Evolutionary conservation across 2,888 invertebrate species (phyloP), one percentile per base, ranked within the genome.

Genomic region (Tipula unca): DNA sequence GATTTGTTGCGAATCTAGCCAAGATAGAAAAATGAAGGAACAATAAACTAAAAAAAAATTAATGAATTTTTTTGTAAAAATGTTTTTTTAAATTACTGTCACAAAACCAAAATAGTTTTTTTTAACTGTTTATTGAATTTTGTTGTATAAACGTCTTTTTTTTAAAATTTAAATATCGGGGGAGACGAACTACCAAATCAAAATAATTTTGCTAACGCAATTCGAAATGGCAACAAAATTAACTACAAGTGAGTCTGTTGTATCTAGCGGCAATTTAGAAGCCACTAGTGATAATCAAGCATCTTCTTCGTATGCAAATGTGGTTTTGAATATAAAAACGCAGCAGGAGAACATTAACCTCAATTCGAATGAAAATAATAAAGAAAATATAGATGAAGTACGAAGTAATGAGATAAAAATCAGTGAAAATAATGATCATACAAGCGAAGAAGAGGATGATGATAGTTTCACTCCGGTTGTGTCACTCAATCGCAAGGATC

Each of bases 221-320:
- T 13, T 25, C 69, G 35, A 84, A 84, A 85, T 85, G 85, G 85
- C 85, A 85, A 85, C 85, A 17, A 85, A 85, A 39, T 13, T 85
- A 39, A 3, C 85, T 4, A n/a, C 25, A 13, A 42, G 6, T 6
- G 39, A 36, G 17, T 25, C 84, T 2, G 17, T 36, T 32, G 25
- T 36, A 20, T 20, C 84, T 10, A 8, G 54, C n/a, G 69, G 69
- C 2, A 20, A 69, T 69, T 2, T 69, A 3, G 69, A 69, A 69
- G n/a, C 29, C 13, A 69, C 69, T 10, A 90, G 88, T 91, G 92
- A 91, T 91, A 90, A 29, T 29, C 39, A 39, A 90, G 92, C 93
- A 87, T 94, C 94, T 88, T 93, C 94, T 89, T 95, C 95, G 86
- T 95, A 95, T 91, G 95, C 95, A 88, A 94, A 92, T 90, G 93